Conservation (phyloP, 1,140 invertebrate species). For the Formica exsecta region DNA sequence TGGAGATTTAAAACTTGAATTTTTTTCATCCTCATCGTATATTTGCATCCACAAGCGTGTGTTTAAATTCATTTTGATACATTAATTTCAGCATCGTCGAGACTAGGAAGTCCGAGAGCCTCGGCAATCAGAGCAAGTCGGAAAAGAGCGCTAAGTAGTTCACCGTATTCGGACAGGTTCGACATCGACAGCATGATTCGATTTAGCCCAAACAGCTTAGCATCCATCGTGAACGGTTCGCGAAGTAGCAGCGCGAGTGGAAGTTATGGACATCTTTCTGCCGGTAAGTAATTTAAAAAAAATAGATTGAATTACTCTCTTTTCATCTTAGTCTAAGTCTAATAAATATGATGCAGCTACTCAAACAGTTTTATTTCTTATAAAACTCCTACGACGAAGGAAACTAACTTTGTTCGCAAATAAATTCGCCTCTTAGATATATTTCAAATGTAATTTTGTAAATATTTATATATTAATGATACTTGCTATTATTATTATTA, state of each 20-base stretch:
- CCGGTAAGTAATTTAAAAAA: conserved; percentile 87
- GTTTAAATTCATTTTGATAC: background rate
- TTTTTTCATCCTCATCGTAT: too few species aligned
- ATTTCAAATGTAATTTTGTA: too few species aligned
- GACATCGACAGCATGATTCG: conserved; percentile 98
- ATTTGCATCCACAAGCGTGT: background rate
- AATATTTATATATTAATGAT: too few species aligned
- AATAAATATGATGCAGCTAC: background rate
- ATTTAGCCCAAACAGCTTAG: conserved; percentile 97
- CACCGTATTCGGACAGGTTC: conserved; percentile 97
- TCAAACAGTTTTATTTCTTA: background rate
- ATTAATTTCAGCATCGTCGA: conserved; percentile 88
- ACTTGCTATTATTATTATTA: too few species aligned
- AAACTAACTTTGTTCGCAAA: background rate
- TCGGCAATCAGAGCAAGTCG: conserved; percentile 91
- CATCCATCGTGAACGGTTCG: conserved; percentile 96
- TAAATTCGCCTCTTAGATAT: too few species aligned
- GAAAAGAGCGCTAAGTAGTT: conserved; percentile 97
- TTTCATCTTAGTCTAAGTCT: background rate
- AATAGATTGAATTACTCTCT: too few species aligned
- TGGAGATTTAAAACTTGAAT: background rate
- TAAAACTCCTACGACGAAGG: background rate
- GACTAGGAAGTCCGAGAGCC: conserved; percentile 90
- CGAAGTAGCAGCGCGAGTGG: conserved; percentile 95
- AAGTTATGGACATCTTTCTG: conserved; percentile 97